Evolutionary conservation across 2,113 vertebrate species (phyloP), one percentile per base, ranked within the genome.

Genomic region (Orientallactaga bullata): DNA sequence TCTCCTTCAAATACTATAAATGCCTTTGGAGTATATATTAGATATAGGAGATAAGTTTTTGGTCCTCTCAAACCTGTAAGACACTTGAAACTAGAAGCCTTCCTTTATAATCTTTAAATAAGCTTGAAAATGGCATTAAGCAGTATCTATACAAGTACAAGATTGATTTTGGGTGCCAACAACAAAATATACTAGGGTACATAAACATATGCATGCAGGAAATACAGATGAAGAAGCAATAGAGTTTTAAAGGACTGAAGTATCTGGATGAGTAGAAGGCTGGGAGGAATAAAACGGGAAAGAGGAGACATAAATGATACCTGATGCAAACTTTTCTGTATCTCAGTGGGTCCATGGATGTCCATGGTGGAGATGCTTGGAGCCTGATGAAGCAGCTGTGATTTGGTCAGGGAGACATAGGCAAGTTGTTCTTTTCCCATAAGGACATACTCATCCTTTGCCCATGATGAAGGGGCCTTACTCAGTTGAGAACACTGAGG

Each of bases 41-140:
- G 55, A 65, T 24, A 3, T 77, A 16, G 13, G 35, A 35, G 24
- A n/a, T 0, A 47, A 23, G 21, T 85, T 88, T 51, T 92, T 85
- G 23, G 3, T 94, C 47, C 21, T 93, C 21, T 93, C 51, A 90
- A n/a, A 92, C 17, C 68, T 87, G 15, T 32, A 91, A 91, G 21
- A 55, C 0, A 61, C 7, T 72, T 96, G 69, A 88, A 12, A 63
- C 76, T 12, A 51, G 37, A 74, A 91, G 65, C 3, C n/a, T 88
- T 80, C 10, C 32, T 69, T 87, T 35, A 21, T 80, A 89, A n/a
- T n/a, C n/a, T n/a, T n/a, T n/a, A n/a, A 87, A 76, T 80, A 90
- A 88, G 3, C 32, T 28, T 88, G 10, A 88, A 88, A 12, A 76
- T 76, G 63, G 32, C 20, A 61, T 69, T 47, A n/a, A 21, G 23